A percentile compares a stretch with the other conserved stretches of the same genome.
Conservation (phyloP, 2,113 vertebrate species). For the Galemys pyrenaicus region DNA sequence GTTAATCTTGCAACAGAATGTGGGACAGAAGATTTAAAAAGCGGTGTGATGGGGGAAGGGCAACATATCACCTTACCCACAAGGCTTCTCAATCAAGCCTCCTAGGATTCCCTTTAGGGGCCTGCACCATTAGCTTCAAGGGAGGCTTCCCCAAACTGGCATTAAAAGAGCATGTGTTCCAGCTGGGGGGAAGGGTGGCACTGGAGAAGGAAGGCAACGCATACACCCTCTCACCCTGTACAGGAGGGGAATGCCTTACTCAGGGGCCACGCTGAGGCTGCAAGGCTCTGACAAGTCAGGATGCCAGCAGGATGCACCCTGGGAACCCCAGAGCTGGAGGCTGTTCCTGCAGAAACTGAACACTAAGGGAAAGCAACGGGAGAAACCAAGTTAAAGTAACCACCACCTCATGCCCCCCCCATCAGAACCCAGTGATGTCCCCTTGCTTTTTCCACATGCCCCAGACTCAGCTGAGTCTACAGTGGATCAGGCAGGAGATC, state of each 20-base stretch:
- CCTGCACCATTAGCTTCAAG: neutral
- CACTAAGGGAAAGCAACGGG: conserved; percentile 53
- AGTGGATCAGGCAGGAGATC: neutral
- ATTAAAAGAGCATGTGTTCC: neutral
- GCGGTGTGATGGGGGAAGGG: neutral
- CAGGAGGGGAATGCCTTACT: conserved; percentile 50
- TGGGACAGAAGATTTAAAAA: conserved; percentile 59
- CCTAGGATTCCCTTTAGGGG: conserved; percentile 31
- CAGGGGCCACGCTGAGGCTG: conserved; percentile 54
- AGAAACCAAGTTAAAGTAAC: conserved; percentile 44
- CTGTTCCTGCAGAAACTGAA: conserved; percentile 70
- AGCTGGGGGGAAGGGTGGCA: neutral
- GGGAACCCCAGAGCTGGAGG: conserved; percentile 61
- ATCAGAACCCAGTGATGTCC: neutral
- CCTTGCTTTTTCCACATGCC: no score
- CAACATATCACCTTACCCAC: conserved; percentile 41
- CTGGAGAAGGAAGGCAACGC: neutral
- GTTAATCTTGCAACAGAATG: conserved; percentile 43
- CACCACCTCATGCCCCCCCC: neutral
- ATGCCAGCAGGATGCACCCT: conserved; percentile 69
- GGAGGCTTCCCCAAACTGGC: neutral
- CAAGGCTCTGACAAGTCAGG: conserved; percentile 51
- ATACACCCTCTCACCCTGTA: neutral
- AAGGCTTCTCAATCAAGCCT: conserved; percentile 35
- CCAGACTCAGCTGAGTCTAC: neutral